Evolutionary conservation across 2,113 vertebrate species (phyloP), one percentile per base, ranked within the genome.

Genomic region (Todiramphus saurophagus): DNA sequence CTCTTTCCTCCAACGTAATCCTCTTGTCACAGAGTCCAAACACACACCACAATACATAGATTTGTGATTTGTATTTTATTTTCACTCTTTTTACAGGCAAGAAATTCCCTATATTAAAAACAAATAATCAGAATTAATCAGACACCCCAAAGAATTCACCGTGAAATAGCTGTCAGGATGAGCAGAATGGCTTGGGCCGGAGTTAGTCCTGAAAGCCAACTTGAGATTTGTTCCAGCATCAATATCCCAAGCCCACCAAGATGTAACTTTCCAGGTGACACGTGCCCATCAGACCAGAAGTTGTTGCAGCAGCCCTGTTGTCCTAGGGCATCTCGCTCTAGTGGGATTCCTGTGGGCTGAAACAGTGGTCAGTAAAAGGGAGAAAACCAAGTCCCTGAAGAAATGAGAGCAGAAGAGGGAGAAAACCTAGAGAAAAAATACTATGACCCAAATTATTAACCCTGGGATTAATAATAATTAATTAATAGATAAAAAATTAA

Each of bases 41-140:
- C 48, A 90, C 60, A 78, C 43, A 90, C 28, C 55, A 56, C 53
- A 82, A 53, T 5, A 56, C 35, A 16, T 44, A 64, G 14, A 68
- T 39, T 51, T 78, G 13, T 58, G 25, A 75, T 81, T 72, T 55
- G 13, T 48, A 39, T 75, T 97, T 95, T 97, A 87, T 93, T 96
- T 86, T 64, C 13, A 64, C 86, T 94, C 13, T 64, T 89, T 78
- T 92, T 60, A 83, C 39, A 76, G 89, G 48, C 58, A 93, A 93
- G 74, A 76, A 87, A 82, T 87, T 39, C 16, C 11, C 30, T 53
- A 20, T 44, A 89, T 89, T 92, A 87, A 69, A 82, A 44, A n/a
- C 72, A 66, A 82, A 44, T n/a, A 75, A 66, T 69, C 68, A 96
- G 41, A 91, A 43, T 87, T 72, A 93, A 97, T 95, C 66, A 96